Evolutionary conservation across 2,797 vertebrate genomes (phyloP).

Genomic region (Poecile montanus): DNA sequence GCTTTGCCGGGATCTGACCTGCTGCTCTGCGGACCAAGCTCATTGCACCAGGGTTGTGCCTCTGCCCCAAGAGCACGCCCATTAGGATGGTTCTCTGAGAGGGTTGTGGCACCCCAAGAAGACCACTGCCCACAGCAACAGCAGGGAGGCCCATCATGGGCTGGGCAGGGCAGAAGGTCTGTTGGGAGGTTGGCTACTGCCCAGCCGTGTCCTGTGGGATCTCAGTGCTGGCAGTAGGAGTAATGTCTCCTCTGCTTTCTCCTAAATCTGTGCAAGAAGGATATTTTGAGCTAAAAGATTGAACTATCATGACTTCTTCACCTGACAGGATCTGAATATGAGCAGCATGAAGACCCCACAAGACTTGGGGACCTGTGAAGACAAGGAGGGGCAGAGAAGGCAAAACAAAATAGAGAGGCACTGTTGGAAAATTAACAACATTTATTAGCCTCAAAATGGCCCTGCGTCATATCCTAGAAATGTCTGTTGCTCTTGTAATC

Average conservation of each 20-base stretch:
- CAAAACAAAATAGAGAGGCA: background rate
- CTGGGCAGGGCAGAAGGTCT: background rate
- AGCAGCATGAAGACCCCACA: background rate
- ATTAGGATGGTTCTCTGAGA: too few relatives aligned
- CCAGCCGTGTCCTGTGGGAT: background rate
- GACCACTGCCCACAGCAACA: too few relatives aligned
- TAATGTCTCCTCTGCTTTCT: background rate
- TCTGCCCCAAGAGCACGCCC: too few relatives aligned
- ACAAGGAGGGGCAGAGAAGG: background rate
- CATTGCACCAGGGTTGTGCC: too few relatives aligned
- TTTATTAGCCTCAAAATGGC: background rate
- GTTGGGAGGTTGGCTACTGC: rapidly evolving
- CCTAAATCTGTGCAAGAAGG: background rate
- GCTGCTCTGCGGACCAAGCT: too few relatives aligned
- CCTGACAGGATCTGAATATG: background rate
- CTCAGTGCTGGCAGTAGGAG: background rate
- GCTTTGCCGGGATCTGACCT: too few relatives aligned
- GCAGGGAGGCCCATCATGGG: background rate
- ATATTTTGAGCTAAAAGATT: background rate
- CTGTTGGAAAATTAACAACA: background rate
- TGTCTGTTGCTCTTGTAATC: too few relatives aligned
- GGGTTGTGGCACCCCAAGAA: too few relatives aligned
- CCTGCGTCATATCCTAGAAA: too few relatives aligned
- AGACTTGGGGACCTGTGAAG: background rate
- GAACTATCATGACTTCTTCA: background rate